These are phyloP conservation scores for Melanostoma mellinum DNA, from an alignment of 2,888 invertebrate species.

Conservation along the genomic window DNA sequence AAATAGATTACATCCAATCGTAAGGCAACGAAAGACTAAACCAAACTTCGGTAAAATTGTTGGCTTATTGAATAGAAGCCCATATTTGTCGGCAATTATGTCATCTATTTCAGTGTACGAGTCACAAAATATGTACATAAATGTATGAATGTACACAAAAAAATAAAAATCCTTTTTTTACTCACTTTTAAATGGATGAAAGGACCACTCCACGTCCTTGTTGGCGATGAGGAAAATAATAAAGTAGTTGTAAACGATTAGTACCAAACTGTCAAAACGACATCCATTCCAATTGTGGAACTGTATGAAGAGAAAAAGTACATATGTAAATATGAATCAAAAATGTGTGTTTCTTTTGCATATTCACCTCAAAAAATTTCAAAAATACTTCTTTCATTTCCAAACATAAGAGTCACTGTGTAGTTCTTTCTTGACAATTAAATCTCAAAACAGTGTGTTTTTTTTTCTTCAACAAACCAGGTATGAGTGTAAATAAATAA, in stretches of 20 bases:
- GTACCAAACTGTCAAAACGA: slow-evolving; percentile 73
- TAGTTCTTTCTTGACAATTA: not conserved
- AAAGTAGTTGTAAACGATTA: slow-evolving; percentile 75
- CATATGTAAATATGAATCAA: not conserved
- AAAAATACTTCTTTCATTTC: slow-evolving; percentile 1
- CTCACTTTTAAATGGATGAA: slow-evolving; percentile 74
- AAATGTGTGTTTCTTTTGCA: not conserved
- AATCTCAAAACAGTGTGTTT: slow-evolving; percentile 3
- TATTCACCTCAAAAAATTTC: slow-evolving; percentile 21
- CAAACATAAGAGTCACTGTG: too few relatives aligned
- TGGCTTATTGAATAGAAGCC: slow-evolving; percentile 74
- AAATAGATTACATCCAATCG: slow-evolving; percentile 73
- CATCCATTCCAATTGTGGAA: slow-evolving; percentile 63
- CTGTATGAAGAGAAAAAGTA: not conserved
- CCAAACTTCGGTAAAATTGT: slow-evolving; percentile 75
- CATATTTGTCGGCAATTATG: slow-evolving; percentile 74
- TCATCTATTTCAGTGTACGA: slow-evolving; percentile 54
- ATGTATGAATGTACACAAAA: not conserved
- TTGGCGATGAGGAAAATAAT: slow-evolving; percentile 74
- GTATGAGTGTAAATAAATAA: slow-evolving; percentile 13
- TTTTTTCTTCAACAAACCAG: not conserved
- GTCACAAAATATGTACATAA: not conserved
- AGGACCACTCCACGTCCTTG: slow-evolving; percentile 74
- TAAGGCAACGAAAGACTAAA: slow-evolving; percentile 73
- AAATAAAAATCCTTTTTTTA: not conserved